A percentile compares a stretch with the other conserved stretches of the same genome.
These are phyloP conservation scores for Porites evermanni DNA, from an alignment of 92 coral and sea anemone genomes.

Conservation along the genomic window DNA sequence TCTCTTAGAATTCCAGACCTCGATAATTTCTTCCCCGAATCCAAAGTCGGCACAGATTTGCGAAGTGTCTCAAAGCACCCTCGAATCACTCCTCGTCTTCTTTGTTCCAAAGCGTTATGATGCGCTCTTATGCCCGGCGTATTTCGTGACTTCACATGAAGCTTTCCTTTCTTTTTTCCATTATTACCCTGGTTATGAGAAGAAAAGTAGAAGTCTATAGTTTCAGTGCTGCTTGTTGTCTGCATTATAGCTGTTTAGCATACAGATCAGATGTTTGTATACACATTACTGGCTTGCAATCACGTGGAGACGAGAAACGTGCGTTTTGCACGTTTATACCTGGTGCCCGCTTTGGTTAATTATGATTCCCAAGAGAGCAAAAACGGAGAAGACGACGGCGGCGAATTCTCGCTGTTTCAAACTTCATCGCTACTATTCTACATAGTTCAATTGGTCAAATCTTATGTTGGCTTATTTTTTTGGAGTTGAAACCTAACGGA, in stretches of 20 bases:
- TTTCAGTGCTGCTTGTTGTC: slow-evolving; percentile 13
- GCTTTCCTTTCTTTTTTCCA: slow-evolving; percentile 21
- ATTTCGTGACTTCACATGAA: slow-evolving; percentile 7
- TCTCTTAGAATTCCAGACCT: slow-evolving; percentile 47
- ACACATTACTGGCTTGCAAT: neutral
- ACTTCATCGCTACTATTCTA: too few species aligned
- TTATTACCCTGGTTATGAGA: slow-evolving; percentile 3
- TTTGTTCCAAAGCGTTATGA: slow-evolving; percentile 46
- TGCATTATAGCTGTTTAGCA: neutral
- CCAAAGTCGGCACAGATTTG: slow-evolving; percentile 36
- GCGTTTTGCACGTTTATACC: slow-evolving; percentile 19
- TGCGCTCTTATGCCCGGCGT: slow-evolving; percentile 29
- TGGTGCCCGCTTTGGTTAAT: neutral
- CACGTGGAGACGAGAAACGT: neutral
- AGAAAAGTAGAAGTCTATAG: slow-evolving; percentile 26
- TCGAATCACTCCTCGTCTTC: slow-evolving; percentile 37
- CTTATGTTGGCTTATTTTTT: too few species aligned
- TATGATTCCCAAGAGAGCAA: neutral
- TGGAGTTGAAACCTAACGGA: too few species aligned
- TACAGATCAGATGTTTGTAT: neutral
- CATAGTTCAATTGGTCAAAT: too few species aligned
- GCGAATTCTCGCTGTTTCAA: too few species aligned
- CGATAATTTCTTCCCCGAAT: slow-evolving; percentile 36
- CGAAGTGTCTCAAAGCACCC: slow-evolving; percentile 47
- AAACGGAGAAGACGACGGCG: too few species aligned